These are phyloP conservation scores for Conistra vaccinii DNA, from an alignment of 2,888 invertebrate genomes.

Conservation along the genomic window DNA sequence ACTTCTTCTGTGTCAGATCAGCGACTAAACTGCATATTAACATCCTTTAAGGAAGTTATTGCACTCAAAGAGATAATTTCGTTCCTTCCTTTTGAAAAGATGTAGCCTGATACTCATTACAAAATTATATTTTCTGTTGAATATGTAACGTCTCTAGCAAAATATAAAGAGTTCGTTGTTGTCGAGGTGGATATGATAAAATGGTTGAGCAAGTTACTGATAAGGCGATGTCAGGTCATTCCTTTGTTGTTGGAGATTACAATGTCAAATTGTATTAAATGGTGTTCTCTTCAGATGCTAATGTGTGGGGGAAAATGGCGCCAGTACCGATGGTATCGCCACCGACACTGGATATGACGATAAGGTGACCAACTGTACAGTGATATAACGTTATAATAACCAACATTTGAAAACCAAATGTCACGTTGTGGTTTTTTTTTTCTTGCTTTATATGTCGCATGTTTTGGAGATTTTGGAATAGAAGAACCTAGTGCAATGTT, in stretches of 20 bases:
- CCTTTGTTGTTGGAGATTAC: conserved; percentile 85
- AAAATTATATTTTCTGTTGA: conserved; percentile 64
- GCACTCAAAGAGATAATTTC: conserved; percentile 53
- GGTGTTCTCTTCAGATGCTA: conserved; percentile 84
- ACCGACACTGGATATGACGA: conserved; percentile 56
- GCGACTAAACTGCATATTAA: conserved; percentile 4
- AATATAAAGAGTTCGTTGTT: conserved; percentile 69
- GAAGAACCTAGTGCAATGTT: neutral
- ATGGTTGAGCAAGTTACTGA: conserved; percentile 74
- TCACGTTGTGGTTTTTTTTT: neutral
- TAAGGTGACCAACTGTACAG: conserved; percentile 50
- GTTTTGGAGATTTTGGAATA: neutral
- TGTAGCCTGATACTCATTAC: conserved; percentile 67
- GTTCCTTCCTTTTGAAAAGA: conserved; percentile 62
- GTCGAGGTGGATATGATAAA: conserved; percentile 64
- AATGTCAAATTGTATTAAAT: conserved; percentile 81
- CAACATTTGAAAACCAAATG: neutral
- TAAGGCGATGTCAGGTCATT: conserved; percentile 85
- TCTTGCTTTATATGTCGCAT: neutral
- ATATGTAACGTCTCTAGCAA: conserved; percentile 34
- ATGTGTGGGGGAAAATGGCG: conserved; percentile 81
- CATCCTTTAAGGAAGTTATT: conserved; percentile 59
- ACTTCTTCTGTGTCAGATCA: conserved; percentile 19
- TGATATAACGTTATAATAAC: no score
- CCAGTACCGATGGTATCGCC: conserved; percentile 79